Base-by-base conservation (phyloP, 2,888 invertebrate species). In the Taenaris catops region DNA sequence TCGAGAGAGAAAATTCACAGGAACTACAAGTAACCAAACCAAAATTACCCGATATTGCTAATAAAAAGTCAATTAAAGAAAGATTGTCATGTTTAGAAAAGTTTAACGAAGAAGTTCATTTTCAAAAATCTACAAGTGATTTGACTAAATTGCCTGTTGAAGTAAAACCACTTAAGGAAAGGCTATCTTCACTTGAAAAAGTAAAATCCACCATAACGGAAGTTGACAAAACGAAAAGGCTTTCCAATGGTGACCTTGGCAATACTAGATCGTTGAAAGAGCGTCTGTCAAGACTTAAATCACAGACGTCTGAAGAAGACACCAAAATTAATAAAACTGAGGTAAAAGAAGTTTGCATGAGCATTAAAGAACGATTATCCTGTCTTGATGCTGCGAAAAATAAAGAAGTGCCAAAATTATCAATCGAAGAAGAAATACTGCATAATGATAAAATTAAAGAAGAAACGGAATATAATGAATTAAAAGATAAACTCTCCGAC, bases 11-110 rank as follows among this genome's bases (percentile, higher is more conserved):
- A 52, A 89, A 88, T 51, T 87, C 87, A 17, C 84, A 79, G 48
- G 89, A 89, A 58, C 62, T 75, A 39, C 81, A 76, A 53, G 65
- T 63, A 29, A 88, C 74, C 47, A 81, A 89, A 58, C 74, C 89
- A 44, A 89, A 90, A 53, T 54, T 83, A 51, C 89, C 91, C 66
- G 91, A 92, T 55, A 89, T 92, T 46, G 78, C 86, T 10, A 90
- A 90, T 49, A 87, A 91, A 46, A 91, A 90, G 68, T 91, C 92
- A 33, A 92, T 93, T 39, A 93, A 92, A 62, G 93, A 93, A 62
- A 89, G 93, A 53, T 71, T 93, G 38, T 91, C 91, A 53, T 90
- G 89, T 58, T 86, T 93, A 59, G 92, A 92, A 59, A 91, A 90
- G 63, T 91, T 90, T 44, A 89, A 88, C 8, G 89, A 89, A 61